Evolutionary conservation across 2,113 vertebrate genomes (phyloP).

Genomic region (Charina bottae): DNA sequence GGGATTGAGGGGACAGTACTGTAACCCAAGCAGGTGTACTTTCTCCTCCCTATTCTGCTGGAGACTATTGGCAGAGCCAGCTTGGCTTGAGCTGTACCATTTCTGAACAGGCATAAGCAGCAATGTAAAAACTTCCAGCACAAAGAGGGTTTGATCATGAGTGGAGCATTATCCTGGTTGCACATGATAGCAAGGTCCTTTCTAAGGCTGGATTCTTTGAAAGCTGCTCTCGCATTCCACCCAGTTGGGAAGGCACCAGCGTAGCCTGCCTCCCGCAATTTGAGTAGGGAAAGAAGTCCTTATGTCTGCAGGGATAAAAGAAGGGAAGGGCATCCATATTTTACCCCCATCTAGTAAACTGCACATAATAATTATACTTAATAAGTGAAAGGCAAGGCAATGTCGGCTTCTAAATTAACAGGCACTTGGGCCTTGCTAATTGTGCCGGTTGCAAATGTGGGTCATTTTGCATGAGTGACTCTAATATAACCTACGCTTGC

Average conservation of each 20-base stretch:
- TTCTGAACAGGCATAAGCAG: not conserved
- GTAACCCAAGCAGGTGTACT: not conserved
- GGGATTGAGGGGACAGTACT: slow-evolving; percentile 19
- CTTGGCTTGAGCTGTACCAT: slow-evolving; percentile 21
- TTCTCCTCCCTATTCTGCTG: not conserved
- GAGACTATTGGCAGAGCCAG: not conserved
- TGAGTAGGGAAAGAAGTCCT: not conserved
- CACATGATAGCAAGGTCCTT: rapidly evolving
- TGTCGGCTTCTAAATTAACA: slow-evolving; percentile 71
- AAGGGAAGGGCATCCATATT: slow-evolving; percentile 21
- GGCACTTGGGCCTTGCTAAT: slow-evolving; percentile 76
- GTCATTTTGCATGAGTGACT: slow-evolving; percentile 83
- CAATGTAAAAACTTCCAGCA: not conserved
- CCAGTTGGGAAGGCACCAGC: not conserved
- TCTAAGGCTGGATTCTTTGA: not conserved
- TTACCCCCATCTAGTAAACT: slow-evolving; percentile 38
- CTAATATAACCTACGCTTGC: slow-evolving; percentile 68
- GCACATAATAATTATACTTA: slow-evolving; percentile 65
- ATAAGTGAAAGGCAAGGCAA: slow-evolving; percentile 70
- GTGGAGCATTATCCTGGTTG: not conserved
- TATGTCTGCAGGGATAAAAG: not conserved
- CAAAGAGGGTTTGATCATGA: not conserved
- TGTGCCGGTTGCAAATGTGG: slow-evolving; percentile 76
- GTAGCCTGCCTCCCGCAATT: slow-evolving; percentile 17
- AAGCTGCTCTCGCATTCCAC: not conserved